These are phyloP conservation scores for Caenorhabditis angaria DNA, from an alignment of 2,888 invertebrate genomes.

Conservation along the genomic window DNA sequence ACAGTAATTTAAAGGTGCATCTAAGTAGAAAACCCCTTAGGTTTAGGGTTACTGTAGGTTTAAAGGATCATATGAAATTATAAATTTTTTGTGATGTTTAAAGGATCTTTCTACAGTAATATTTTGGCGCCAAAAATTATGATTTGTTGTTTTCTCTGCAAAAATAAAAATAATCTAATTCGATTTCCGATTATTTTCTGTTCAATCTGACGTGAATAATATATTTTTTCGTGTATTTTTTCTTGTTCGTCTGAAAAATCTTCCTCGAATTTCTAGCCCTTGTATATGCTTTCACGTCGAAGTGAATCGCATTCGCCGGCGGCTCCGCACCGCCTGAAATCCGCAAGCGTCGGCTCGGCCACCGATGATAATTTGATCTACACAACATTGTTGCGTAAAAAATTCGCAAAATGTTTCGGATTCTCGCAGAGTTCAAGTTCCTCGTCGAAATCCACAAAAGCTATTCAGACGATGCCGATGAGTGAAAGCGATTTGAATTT, in stretches of 20 bases:
- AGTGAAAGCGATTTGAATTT: slow-evolving; percentile 10
- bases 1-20: too few relatives aligned
- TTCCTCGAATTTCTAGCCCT: background rate
- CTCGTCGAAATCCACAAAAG: slow-evolving; percentile 12
- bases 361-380: slow-evolving; percentile 29
- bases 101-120: too few relatives aligned
- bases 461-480: slow-evolving; percentile 34
- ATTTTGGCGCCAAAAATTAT: too few relatives aligned
- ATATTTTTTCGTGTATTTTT: background rate
- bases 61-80: too few relatives aligned
- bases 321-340: slow-evolving; percentile 22
- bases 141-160: background rate
- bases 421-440: slow-evolving; percentile 9
- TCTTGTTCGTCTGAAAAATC: background rate
- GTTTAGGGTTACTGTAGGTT: too few relatives aligned
- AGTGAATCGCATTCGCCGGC: slow-evolving; percentile 42
- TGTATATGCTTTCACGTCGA: slow-evolving; percentile 29
- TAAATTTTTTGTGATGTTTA: too few relatives aligned
- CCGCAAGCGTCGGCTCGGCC: slow-evolving; percentile 1
- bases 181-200: background rate
- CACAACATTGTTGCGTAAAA: slow-evolving; percentile 28
- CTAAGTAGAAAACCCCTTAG: too few relatives aligned
- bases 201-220: background rate
- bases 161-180: background rate
- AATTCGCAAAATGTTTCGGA: slow-evolving; percentile 30